phyloP scores from a whole-genome alignment of 1,140 invertebrate species.

The Philotrypesis tridentata region DNA sequence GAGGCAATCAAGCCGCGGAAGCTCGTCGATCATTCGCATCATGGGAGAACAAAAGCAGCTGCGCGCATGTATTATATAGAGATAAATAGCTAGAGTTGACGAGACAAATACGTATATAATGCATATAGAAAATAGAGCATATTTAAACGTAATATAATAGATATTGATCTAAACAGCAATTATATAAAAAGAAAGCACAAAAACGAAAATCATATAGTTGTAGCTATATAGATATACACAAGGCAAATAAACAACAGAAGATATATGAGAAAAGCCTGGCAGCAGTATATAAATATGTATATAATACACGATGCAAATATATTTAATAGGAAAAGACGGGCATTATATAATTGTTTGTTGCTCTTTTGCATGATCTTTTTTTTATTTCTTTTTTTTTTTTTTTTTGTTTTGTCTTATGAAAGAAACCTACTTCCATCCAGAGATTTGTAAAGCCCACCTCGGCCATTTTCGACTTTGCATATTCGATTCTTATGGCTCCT shows the following conservation, averaged over 20 bases:
- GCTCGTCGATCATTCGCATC: not conserved
- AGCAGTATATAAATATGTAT: no score
- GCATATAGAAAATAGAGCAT: not conserved
- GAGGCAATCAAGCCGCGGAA: not conserved
- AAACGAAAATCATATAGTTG: not conserved
- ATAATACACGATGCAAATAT: not conserved
- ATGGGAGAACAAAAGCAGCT: not conserved
- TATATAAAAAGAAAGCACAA: not conserved
- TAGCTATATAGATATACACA: not conserved
- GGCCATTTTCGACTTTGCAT: conserved; percentile 97
- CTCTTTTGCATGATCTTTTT: not conserved
- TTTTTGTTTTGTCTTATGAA: conserved; percentile 20
- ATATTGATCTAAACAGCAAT: no score
- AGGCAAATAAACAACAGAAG: not conserved
- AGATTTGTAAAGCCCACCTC: conserved; percentile 80
- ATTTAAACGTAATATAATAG: not conserved
- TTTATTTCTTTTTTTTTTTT: no score
- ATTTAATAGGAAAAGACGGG: not conserved
- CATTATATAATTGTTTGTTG: not conserved
- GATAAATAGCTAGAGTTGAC: not conserved
- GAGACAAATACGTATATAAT: not conserved
- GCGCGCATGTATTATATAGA: not conserved
- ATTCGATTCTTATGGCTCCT: conserved; percentile 97
- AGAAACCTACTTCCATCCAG: conserved; percentile 73
- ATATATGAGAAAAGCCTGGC: not conserved